Evolutionary conservation across 2,113 vertebrate genomes (phyloP), one percentile per base, ranked within the genome.

Genomic region (Myotis lucifugus): DNA sequence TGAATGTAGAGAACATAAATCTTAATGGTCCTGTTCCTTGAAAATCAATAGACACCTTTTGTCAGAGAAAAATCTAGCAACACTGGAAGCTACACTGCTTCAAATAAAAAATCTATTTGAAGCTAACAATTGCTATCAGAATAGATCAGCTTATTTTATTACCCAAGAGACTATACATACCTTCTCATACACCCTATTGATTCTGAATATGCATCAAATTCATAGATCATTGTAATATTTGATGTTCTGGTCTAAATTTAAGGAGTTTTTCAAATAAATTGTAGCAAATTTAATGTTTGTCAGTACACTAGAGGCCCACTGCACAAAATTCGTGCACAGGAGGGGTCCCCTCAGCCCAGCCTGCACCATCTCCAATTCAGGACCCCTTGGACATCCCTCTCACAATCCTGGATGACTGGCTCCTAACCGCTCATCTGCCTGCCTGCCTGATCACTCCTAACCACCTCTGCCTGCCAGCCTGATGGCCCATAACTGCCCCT

Each of bases 1-100:
- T 91, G 64, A 91, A 8, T 67, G 3, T 1, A 74, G 54, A 66
- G 23, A 61, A 59, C 85, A 23, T 69, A 85, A 86, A 90, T 70
- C 18, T 90, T 82, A 93, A 87, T 59, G n/a, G 3, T 7, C 40
- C 32, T 66, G 25, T 90, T 95, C 40, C 46, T 87, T 95, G 32
- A 81, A 89, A 92, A 89, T 89, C 34, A 54, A 86, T 32, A 82
- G 59, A 70, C 42, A 88, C 25, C 14, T 83, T 77, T 83, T 69
- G 8, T 77, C 23, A 74, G 15, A 69, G 6, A 74, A 50, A 70
- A 77, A 50, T 54, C 34, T 64, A 91, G 52, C 34, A 76, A 82
- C 34, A 50, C 10, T 34, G 37, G 5, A 56, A 86, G 48, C 12
- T 48, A 82, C 40, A 52, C 21, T 61, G n/a, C 15, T 37, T 90